phyloP scores from a whole-genome alignment of 2,888 invertebrate species.

The Watsonalla cultraria region DNA sequence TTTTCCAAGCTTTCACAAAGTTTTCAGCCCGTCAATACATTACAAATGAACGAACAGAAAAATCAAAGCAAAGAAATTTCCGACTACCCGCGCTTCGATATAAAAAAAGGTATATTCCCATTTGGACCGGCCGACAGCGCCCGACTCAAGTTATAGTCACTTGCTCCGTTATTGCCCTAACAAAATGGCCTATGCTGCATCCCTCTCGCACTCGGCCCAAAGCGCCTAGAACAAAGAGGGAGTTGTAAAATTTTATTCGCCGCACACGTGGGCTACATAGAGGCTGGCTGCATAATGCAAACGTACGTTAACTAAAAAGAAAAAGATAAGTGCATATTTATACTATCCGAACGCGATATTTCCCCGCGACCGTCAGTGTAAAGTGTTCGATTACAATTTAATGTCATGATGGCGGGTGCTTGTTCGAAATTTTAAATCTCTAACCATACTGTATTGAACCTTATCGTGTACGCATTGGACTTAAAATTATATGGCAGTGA shows the following conservation, averaged over 20 bases:
- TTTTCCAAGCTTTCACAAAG: no score
- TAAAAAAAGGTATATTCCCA: constrained; percentile 41
- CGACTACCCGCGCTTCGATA: constrained; percentile 39
- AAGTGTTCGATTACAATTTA: constrained; percentile 79
- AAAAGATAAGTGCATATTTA: constrained; percentile 76
- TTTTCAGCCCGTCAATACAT: neutral
- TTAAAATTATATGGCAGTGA: constrained; percentile 11
- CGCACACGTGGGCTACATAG: constrained; percentile 64
- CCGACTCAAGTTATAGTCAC: constrained; percentile 57
- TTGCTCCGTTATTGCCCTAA: constrained; percentile 57
- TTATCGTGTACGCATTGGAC: constrained; percentile 14
- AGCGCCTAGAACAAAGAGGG: constrained; percentile 63
- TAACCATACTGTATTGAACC: constrained; percentile 22
- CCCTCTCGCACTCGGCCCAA: constrained; percentile 47
- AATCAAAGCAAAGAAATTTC: constrained; percentile 41
- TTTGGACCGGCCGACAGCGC: constrained; percentile 43
- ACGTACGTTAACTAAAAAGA: constrained; percentile 74
- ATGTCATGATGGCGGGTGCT: constrained; percentile 61
- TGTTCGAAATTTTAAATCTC: constrained; percentile 58
- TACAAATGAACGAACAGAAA: constrained; percentile 19
- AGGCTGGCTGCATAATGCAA: constrained; percentile 68
- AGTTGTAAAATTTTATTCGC: constrained; percentile 75
- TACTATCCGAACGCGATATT: constrained; percentile 71
- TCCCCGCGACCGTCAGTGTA: constrained; percentile 69
- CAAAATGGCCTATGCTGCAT: constrained; percentile 52